Conservation (phyloP, 2,797 vertebrate genomes). For the Gastrophryne carolinensis region DNA sequence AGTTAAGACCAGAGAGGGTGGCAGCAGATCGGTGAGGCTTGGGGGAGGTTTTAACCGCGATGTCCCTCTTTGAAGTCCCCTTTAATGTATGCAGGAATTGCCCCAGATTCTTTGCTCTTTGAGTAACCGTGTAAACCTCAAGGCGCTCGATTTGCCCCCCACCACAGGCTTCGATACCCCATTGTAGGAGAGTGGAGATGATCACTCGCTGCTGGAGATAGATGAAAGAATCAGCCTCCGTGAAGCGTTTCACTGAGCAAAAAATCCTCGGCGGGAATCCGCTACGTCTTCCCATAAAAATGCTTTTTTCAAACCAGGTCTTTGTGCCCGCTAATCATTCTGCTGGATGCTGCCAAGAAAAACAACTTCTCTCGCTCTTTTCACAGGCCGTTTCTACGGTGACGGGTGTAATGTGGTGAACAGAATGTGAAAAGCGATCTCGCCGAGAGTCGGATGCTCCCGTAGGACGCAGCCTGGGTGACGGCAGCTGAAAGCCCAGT, state of each 20-base stretch:
- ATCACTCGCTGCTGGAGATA: not conserved
- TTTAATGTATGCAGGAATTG: conserved; percentile 36
- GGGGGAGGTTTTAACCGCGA: not conserved
- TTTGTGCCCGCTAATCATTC: conserved; percentile 13
- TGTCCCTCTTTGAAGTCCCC: not conserved
- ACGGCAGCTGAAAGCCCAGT: not conserved
- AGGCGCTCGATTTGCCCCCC: not conserved
- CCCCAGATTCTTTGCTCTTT: conserved; percentile 4
- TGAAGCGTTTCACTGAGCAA: not conserved
- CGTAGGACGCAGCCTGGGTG: not conserved
- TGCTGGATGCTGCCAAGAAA: conserved; percentile 23
- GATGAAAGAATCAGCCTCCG: too few relatives aligned
- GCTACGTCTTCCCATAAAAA: not conserved
- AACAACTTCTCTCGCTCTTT: conserved; percentile 35
- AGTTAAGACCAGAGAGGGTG: too few relatives aligned
- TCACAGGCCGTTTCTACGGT: conserved; percentile 45
- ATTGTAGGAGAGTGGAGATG: not conserved
- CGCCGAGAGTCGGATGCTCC: not conserved
- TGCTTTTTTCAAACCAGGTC: not conserved
- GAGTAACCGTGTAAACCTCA: not conserved
- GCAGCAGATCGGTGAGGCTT: too few relatives aligned
- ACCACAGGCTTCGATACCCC: not conserved
- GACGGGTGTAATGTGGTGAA: conserved; percentile 30
- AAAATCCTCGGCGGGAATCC: not conserved
- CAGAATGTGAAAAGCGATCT: conserved; percentile 37